phyloP scores from a whole-genome alignment of 2,113 vertebrate species.

The Psephotus haematonotus region DNA sequence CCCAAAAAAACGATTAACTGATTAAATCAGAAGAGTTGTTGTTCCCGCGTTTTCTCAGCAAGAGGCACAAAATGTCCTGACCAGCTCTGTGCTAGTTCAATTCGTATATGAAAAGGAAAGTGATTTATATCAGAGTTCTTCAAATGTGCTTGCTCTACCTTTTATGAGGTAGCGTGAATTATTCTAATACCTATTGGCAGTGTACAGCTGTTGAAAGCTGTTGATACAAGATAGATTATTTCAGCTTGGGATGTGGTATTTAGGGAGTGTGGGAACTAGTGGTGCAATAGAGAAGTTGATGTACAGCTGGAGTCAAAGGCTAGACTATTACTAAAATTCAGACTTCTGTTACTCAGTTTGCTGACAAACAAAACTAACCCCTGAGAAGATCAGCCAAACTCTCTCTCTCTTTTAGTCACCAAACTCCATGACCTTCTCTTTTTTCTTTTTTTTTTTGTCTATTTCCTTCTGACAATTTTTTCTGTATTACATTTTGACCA shows the following conservation, averaged over 20 bases:
- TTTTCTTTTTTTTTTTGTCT: not conserved
- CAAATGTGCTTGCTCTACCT: not conserved
- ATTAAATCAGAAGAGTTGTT: not conserved
- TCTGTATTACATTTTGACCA: not conserved
- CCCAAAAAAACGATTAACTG: not conserved
- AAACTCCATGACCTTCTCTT: not conserved
- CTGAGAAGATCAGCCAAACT: constrained; percentile 38
- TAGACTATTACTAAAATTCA: constrained; percentile 34
- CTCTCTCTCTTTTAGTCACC: constrained; percentile 33
- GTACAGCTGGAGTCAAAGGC: constrained; percentile 54
- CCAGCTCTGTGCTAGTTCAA: not conserved
- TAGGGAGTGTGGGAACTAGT: not conserved
- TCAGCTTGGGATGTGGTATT: not conserved
- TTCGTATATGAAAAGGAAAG: not conserved
- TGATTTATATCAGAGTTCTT: not conserved
- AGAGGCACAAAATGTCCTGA: not conserved
- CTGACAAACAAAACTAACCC: constrained; percentile 57
- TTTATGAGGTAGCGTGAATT: not conserved
- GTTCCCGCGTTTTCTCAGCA: not conserved
- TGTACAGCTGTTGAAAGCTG: not conserved
- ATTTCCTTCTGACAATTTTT: not conserved
- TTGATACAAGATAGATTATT: not conserved
- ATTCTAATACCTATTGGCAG: constrained; percentile 1
- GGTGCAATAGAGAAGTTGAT: not conserved
- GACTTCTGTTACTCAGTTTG: constrained; percentile 46